Evolutionary conservation across 2,113 vertebrate genomes (phyloP).

Genomic region (Dissostichus mawsoni): DNA sequence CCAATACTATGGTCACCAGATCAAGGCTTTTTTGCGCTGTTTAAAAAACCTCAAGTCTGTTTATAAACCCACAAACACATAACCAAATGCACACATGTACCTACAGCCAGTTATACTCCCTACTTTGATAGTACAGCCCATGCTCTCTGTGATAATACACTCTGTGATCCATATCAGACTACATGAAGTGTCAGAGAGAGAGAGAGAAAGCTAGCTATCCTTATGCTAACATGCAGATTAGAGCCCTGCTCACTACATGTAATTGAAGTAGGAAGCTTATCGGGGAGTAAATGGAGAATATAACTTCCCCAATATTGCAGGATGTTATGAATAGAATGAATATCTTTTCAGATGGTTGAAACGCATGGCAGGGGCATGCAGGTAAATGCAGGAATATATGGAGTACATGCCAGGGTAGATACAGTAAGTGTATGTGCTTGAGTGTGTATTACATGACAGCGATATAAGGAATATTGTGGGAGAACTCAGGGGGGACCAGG

Average conservation of each 20-base stretch:
- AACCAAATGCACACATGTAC: slow-evolving; percentile 4
- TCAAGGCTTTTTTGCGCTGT: slow-evolving; percentile 19
- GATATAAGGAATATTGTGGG: slow-evolving; percentile 20
- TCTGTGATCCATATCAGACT: slow-evolving; percentile 72
- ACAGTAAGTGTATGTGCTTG: slow-evolving; percentile 1
- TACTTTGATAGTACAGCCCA: slow-evolving; percentile 48
- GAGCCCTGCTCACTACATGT: slow-evolving; percentile 67
- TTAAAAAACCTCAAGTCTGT: slow-evolving; percentile 13
- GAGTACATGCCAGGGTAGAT: background rate
- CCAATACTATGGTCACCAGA: slow-evolving; percentile 20
- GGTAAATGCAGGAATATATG: slow-evolving; percentile 4
- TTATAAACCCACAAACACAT: slow-evolving; percentile 36
- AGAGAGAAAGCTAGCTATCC: slow-evolving; percentile 73
- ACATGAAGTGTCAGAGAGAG: slow-evolving; percentile 72
- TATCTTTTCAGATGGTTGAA: slow-evolving; percentile 30
- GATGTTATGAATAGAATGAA: slow-evolving; percentile 53
- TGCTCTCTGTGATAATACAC: slow-evolving; percentile 61
- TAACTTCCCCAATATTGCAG: slow-evolving; percentile 50
- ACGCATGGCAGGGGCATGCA: background rate
- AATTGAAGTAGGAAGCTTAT: slow-evolving; percentile 75
- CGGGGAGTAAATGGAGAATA: slow-evolving; percentile 54
- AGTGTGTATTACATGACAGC: slow-evolving; percentile 22
- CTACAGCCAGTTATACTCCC: slow-evolving; percentile 39
- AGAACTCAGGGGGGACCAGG: slow-evolving; percentile 34
- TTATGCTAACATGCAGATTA: slow-evolving; percentile 72